Base-by-base conservation (phyloP, 2,888 invertebrate genomes). In the Hanleya hanleyi region DNA sequence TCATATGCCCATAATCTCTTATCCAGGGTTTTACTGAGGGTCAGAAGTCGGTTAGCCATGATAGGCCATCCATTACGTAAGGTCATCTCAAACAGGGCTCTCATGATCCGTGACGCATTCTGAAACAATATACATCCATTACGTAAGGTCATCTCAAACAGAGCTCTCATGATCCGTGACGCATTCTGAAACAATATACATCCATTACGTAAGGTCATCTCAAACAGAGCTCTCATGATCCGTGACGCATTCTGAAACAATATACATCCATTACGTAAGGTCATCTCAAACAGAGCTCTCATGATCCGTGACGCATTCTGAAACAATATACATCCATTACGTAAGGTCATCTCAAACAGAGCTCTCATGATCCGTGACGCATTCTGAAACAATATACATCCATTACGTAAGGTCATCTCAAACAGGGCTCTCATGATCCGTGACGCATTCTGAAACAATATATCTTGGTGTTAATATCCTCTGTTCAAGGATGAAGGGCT, bases 81-180 rank as follows among this genome's bases (percentile, higher is more conserved):
- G 0, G 96, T 96, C 77, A 99, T 96, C 87, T 99, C 98, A 91
- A 99, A 99, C 41, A 99, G 91, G 0, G 98, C 97, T 50, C 99
- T 93, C 7, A 95, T 93, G 82, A 99, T 96, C 70, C 99, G 93
- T 0, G 95, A 94, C 9, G 96, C 95, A 91, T 98, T 99, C 95
- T 98, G 86, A n/a, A 81, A 67, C 9, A 57, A 67, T 71, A 74
- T n/a, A n/a, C 96, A 97, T 88, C 96, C 97, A 84, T 95, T 95
- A 36, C 96, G 93, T 6, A 98, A 91, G 0, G 96, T 96, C 77
- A 99, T 96, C 87, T 99, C 98, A 91, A 99, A 99, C 41, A 99
- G 91, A 0, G 98, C 97, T 50, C 99, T 93, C 7, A 95, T 93
- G 82, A 99, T 96, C 70, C 99, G 93, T 0, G 95, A 94, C 9